Evolutionary conservation across 53 echinoderm and acorn worm genomes (phyloP).

Genomic region (Glandiceps talaboti): DNA sequence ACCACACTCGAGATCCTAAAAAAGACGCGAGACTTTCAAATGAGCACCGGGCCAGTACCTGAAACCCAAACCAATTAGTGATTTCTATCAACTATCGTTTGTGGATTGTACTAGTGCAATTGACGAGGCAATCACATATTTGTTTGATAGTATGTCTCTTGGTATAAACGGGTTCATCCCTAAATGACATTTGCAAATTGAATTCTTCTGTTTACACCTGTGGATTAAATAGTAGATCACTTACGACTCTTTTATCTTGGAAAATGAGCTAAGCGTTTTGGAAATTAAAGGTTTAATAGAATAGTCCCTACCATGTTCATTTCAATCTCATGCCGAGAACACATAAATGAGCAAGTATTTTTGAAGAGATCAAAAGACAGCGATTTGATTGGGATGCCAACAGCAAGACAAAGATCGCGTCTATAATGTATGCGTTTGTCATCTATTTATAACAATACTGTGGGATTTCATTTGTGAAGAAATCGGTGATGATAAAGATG

Average conservation of each 20-base stretch:
- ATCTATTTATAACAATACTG: background rate
- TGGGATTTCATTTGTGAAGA: background rate
- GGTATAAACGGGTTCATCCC: slow-evolving; percentile 1
- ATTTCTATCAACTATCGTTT: background rate
- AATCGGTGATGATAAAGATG: background rate
- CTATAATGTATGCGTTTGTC: background rate
- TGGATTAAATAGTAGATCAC: background rate
- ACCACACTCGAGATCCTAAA: background rate
- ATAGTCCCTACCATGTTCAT: background rate
- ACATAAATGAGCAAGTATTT: background rate
- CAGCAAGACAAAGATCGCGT: background rate
- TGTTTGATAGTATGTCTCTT: background rate
- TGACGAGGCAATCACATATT: background rate
- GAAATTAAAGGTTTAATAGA: background rate
- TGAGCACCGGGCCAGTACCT: background rate
- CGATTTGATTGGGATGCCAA: background rate
- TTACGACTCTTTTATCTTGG: background rate
- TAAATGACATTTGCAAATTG: background rate
- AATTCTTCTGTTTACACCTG: background rate
- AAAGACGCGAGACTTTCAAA: background rate
- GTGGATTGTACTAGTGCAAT: background rate
- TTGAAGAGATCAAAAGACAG: background rate
- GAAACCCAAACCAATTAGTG: background rate
- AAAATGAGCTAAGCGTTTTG: background rate
- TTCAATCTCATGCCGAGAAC: background rate